phyloP scores from a whole-genome alignment of 64 coral and sea anemone genomes.

The Cladopsammia gracilis region DNA sequence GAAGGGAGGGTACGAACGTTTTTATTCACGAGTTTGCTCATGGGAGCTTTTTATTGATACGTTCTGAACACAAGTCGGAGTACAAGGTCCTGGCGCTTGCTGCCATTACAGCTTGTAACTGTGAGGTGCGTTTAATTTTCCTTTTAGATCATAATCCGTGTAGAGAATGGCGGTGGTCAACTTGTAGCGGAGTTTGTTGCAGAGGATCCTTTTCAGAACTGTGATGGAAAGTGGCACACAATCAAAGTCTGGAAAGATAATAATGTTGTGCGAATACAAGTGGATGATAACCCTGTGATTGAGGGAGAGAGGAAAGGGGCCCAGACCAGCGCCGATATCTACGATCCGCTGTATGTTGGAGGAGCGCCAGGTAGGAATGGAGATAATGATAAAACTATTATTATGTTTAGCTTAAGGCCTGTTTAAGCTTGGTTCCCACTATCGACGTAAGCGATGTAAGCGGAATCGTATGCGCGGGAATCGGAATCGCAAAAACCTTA shows the following conservation, averaged over 20 bases:
- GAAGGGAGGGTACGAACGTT: too few relatives aligned
- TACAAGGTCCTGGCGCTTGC: too few relatives aligned
- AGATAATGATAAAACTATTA: too few relatives aligned
- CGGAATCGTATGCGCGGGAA: too few relatives aligned
- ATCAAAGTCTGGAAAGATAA: conserved; percentile 23
- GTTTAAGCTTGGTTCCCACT: too few relatives aligned
- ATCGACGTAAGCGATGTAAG: too few relatives aligned
- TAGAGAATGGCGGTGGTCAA: conserved; percentile 62
- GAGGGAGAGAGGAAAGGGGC: neutral
- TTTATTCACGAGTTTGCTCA: too few relatives aligned
- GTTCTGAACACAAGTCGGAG: too few relatives aligned
- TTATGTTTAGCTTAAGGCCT: too few relatives aligned
- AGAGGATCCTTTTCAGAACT: neutral
- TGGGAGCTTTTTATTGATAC: too few relatives aligned
- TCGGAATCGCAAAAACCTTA: too few relatives aligned
- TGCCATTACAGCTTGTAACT: too few relatives aligned
- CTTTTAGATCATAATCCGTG: conserved; percentile 52
- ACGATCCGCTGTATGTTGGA: conserved; percentile 61
- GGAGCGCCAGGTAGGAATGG: conserved; percentile 41
- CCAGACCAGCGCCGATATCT: conserved; percentile 18
- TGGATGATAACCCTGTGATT: neutral
- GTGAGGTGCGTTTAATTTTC: neutral
- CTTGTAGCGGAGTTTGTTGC: conserved; percentile 29
- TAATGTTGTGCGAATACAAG: neutral
- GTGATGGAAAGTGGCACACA: conserved; percentile 66